phyloP scores from a whole-genome alignment of 2,888 invertebrate genomes.

The Trachelus stipa region DNA sequence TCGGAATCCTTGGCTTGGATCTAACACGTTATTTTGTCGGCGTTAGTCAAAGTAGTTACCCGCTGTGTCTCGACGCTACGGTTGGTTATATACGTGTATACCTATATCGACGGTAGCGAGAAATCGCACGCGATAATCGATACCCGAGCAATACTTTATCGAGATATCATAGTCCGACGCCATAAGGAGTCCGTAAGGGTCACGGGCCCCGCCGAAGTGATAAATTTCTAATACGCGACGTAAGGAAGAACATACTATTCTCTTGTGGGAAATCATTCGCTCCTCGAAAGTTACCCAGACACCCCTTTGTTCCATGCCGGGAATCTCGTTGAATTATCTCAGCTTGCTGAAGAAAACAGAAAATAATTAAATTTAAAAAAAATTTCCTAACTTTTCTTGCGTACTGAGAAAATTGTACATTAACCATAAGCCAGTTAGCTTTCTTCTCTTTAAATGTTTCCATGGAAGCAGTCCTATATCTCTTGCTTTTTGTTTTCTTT shows the following conservation, averaged over 20 bases:
- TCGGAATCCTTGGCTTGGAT: background rate
- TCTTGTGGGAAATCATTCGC: background rate
- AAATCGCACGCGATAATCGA: slow-evolving; percentile 56
- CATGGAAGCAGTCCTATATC: background rate
- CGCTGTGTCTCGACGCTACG: background rate
- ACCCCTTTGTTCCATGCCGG: background rate
- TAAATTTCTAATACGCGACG: slow-evolving; percentile 18
- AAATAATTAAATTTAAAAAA: background rate
- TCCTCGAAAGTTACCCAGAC: background rate
- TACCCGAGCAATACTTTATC: slow-evolving; percentile 50
- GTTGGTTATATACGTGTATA: background rate
- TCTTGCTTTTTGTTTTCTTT: background rate
- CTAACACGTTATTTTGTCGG: background rate
- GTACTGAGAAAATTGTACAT: background rate
- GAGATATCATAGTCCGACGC: slow-evolving; percentile 37
- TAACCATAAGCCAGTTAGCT: background rate
- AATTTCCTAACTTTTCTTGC: background rate
- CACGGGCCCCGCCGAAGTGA: slow-evolving; percentile 12
- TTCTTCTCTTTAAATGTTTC: background rate
- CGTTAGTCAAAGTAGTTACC: background rate
- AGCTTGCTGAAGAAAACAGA: background rate
- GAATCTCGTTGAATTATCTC: background rate
- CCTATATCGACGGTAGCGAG: slow-evolving; percentile 30
- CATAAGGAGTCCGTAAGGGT: slow-evolving; percentile 14
- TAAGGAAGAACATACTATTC: background rate